Base-by-base conservation (phyloP, 2,797 vertebrate genomes). In the Sebastes ruberrimus region DNA sequence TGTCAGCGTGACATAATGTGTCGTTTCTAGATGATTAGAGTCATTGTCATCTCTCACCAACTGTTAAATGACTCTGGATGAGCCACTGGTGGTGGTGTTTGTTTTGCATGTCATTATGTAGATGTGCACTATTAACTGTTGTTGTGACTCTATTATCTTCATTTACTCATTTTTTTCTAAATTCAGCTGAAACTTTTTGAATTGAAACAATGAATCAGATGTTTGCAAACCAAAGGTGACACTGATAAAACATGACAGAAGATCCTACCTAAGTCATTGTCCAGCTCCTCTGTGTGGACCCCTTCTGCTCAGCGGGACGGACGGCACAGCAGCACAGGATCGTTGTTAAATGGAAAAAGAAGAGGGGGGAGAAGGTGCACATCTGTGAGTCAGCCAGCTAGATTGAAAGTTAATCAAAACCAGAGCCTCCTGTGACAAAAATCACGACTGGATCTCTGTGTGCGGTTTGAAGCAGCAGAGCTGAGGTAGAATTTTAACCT, bases 271-370 rank as follows among this genome's bases (percentile, higher is more conserved):
- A 98, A 94, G 95, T 99, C 98, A 96, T 97, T 98, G 97, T 99
- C 98, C 97, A 98, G 97, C 95, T 99, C 98, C 94, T 99, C 98
- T 91, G 98, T 99, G 88, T 99, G 98, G 83, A 99, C 98, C 95
- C 98, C 98, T 98, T 99, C 98, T 99, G 95, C 97, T 97, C 97
- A 93, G 96, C 90, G 87, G 93, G 92, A 95, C 84, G 86, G 94
- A 93, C 93, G 92, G 88, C 92, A 92, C 93, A 93, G 94, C 91
- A 86, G 94, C 94, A 95, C 42, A 35, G 67, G 42, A 23, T 70
- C 30, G 53, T 38, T 78, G 76, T 66, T 20, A 23, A 20, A 76
- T 25, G 71, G 49, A 67, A 23, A 72, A 25, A 61, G 30, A 63
- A 53, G 20, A 14, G 62, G n/a, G 3, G 33, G 5, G 20, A 28